These are phyloP conservation scores for Oxycera nigricornis DNA, from an alignment of 2,888 invertebrate genomes.

Conservation along the genomic window DNA sequence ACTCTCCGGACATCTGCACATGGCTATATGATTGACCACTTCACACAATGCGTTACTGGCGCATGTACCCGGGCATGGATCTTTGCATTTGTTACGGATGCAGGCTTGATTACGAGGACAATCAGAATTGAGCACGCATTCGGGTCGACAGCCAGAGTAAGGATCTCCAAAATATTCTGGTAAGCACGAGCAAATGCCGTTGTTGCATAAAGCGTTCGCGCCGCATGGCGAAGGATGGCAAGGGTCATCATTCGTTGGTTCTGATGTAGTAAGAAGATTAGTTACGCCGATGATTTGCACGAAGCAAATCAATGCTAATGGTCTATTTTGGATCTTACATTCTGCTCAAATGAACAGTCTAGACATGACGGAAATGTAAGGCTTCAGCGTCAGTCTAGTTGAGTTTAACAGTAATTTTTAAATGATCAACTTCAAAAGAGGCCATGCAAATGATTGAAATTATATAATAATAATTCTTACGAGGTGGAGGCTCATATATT, in stretches of 20 bases:
- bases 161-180: conserved; percentile 70
- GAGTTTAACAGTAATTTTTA: no score
- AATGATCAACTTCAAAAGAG: background rate
- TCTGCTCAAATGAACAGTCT: background rate
- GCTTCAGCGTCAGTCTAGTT: no score
- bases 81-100: conserved; percentile 72
- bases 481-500: conserved; percentile 6
- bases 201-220: conserved; percentile 69
- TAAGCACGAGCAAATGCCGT: conserved; percentile 69
- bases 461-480: conserved; percentile 36
- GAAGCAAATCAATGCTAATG: background rate
- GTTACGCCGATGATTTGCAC: no score
- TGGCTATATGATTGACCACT: conserved; percentile 75
- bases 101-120: conserved; percentile 71
- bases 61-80: conserved; percentile 79
- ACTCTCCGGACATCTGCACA: conserved; percentile 71
- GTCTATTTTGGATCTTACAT: background rate
- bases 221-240: conserved; percentile 70
- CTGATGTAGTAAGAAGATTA: background rate
- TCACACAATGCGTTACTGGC: conserved; percentile 72
- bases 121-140: conserved; percentile 76
- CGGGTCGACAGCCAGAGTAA: conserved; percentile 75
- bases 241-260: conserved; percentile 25
- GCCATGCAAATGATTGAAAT: background rate
- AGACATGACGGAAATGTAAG: no score